Conservation (phyloP, 2,113 vertebrate species). For the Ptyas mucosa region DNA sequence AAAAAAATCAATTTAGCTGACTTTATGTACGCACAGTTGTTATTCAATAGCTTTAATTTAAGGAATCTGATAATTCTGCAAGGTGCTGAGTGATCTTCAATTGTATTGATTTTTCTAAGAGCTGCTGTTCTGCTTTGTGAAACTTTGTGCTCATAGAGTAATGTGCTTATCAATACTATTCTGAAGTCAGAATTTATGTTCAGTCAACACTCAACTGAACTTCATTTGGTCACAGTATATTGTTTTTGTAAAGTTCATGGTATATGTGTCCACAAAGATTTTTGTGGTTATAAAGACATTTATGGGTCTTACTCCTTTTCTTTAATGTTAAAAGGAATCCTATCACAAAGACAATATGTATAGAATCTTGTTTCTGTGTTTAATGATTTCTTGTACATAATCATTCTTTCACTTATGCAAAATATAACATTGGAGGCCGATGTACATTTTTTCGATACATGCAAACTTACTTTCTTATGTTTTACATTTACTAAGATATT, state of each 20-base stretch:
- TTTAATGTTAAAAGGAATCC: slow-evolving; percentile 3
- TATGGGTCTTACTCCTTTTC: slow-evolving; percentile 9
- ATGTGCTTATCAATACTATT: slow-evolving; percentile 17
- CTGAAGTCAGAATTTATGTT: slow-evolving; percentile 14
- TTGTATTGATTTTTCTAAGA: neutral
- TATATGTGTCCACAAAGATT: neutral
- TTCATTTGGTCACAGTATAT: neutral
- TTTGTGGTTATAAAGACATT: slow-evolving; percentile 10
- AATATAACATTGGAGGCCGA: neutral
- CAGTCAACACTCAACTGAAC: neutral
- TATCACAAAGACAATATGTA: neutral
- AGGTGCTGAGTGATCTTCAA: neutral
- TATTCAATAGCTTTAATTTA: neutral
- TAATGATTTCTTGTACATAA: slow-evolving; percentile 6
- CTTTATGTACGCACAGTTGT: neutral
- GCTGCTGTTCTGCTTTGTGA: neutral
- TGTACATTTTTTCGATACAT: neutral
- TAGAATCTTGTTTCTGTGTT: neutral
- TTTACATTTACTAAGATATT: neutral
- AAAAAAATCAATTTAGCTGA: neutral
- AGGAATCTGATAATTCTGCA: neutral
- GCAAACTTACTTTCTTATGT: neutral
- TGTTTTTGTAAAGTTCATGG: neutral
- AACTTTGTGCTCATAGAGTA: neutral
- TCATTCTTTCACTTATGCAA: neutral